A percentile compares a stretch with the other conserved stretches of the same genome.
phyloP scores from a whole-genome alignment of 2,797 vertebrate species.

The Distichodus sexfasciatus region DNA sequence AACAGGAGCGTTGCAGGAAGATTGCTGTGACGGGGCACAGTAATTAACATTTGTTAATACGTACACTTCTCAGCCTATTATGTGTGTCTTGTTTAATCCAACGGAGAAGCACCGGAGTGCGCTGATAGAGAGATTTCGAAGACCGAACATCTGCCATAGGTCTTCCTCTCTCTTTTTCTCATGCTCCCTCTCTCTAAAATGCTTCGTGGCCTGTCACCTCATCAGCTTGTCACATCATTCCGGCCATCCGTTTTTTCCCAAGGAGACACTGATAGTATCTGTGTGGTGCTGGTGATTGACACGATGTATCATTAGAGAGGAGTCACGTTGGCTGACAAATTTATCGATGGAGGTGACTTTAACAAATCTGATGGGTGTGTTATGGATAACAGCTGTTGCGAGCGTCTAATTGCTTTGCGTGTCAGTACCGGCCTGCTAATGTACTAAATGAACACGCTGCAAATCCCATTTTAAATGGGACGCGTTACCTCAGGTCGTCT shows the following conservation, averaged over 20 bases:
- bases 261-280: constrained; percentile 36
- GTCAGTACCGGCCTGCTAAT: constrained; percentile 25
- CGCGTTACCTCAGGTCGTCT: constrained; percentile 1
- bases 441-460: constrained; percentile 32
- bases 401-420: constrained; percentile 42
- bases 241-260: constrained; percentile 30
- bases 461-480: constrained; percentile 21
- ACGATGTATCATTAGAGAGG: constrained; percentile 35
- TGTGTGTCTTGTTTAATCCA: constrained; percentile 35
- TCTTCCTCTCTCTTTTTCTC: not conserved
- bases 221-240: constrained; percentile 39
- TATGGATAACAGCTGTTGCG: constrained; percentile 36
- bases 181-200: not conserved
- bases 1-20: constrained; percentile 13
- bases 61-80: constrained; percentile 29
- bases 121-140: constrained; percentile 48
- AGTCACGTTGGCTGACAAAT: constrained; percentile 30
- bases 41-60: constrained; percentile 49
- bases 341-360: constrained; percentile 26
- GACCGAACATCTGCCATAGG: constrained; percentile 66
- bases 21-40: constrained; percentile 26
- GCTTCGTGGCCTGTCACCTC: constrained; percentile 33
- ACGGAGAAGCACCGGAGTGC: constrained; percentile 24
- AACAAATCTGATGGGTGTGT: constrained; percentile 12
- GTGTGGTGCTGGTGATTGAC: constrained; percentile 31